Base-by-base conservation (phyloP, 2,888 invertebrate species). In the Mythimna ferrago region DNA sequence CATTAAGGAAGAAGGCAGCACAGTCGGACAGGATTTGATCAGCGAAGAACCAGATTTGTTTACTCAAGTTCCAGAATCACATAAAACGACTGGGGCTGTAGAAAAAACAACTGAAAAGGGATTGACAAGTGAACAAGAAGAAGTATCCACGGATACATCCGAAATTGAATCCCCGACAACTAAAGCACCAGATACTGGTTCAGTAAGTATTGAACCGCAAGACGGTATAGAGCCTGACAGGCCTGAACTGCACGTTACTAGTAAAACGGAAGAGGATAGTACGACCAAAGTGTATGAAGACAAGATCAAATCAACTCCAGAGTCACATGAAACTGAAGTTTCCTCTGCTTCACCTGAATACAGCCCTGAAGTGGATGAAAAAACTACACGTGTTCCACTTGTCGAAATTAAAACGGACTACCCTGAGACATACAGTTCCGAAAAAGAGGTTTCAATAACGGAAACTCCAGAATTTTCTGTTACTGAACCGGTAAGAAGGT, bases 131-230 rank as follows among this genome's bases (percentile, higher is more conserved):
- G 79, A 84, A 76, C 70, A 81, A 65, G 61, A 68, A 67, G 82
- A 78, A 66, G 67, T 71, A 71, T 76, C 79, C n/a, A 85, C 84
- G 35, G 78, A 77, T 68, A 60, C 51, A 16, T 65, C 86, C 35
- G 80, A 82, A 73, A 71, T 73, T 64, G 76, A 76, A 76, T 66
- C 74, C 48, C 70, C 73, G 67, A 73, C 79, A 7, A 83, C 81
- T 32, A 77, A 76, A 70, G 41, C 48, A 54, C 67, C 83, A 38
- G 68, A 16, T 56, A 21, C 51, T 44, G 61, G 35, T 35, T 32
- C 66, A 51, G 41, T 54, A 14, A 60, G 51, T 56, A 71, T 69
- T 58, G 78, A 78, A 71, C 68, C 77, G 3, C 72, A 87, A 67
- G 78, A 85, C n/a, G 69, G 60, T 53, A 41, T 62, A 61, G 56